A percentile compares a stretch with the other conserved stretches of the same genome.
These are phyloP conservation scores for Tokudaia muenninki DNA, from an alignment of 2,797 vertebrate genomes.

Conservation along the genomic window DNA sequence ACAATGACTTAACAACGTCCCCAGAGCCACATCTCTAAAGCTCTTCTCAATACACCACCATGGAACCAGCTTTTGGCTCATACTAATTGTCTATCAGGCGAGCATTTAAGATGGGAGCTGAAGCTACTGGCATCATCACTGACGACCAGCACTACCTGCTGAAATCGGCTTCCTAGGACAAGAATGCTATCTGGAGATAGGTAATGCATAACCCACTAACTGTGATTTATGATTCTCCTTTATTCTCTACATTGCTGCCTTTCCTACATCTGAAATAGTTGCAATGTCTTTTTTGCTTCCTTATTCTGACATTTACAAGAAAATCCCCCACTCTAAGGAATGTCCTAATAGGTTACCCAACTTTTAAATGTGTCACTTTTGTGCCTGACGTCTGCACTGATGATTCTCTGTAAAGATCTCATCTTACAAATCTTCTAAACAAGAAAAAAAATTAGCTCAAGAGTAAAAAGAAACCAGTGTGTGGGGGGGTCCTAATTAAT, in stretches of 20 bases:
- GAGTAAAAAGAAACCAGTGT: slow-evolving; percentile 18
- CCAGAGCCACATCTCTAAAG: neutral
- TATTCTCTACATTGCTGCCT: slow-evolving; percentile 11
- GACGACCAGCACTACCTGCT: neutral
- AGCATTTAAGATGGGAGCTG: neutral
- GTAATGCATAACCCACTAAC: slow-evolving; percentile 8
- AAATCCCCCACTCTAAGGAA: slow-evolving; percentile 25
- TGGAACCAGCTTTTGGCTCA: neutral
- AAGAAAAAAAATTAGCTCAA: neutral
- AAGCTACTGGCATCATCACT: neutral
- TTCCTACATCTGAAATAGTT: neutral
- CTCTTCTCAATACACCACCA: too few relatives aligned
- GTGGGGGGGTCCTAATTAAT: neutral
- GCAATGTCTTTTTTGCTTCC: neutral
- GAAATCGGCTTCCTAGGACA: neutral
- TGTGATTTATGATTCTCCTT: neutral
- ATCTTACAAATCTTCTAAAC: slow-evolving; percentile 4
- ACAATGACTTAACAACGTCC: neutral
- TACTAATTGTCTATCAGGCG: too few relatives aligned
- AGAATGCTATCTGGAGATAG: neutral
- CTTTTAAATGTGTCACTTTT: slow-evolving; percentile 67
- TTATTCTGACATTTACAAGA: slow-evolving; percentile 53
- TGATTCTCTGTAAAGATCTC: neutral
- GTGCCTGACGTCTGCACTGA: neutral
- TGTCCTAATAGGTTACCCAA: neutral